A percentile compares a stretch with the other conserved stretches of the same genome.
Conservation (phyloP, 2,797 vertebrate species). For the Cirrhinus molitorella region DNA sequence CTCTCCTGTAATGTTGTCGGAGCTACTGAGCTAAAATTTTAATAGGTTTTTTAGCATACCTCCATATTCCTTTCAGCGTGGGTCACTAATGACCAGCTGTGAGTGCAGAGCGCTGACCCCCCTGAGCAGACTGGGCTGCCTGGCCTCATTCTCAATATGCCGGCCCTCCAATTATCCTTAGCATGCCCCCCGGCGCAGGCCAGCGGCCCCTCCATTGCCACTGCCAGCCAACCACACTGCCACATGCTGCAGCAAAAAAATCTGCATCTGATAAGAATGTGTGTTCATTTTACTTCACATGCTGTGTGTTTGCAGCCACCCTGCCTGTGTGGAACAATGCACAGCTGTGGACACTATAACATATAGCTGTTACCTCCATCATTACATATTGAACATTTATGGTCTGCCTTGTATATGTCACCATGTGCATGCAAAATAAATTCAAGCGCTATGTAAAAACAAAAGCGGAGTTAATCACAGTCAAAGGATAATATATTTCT, state of each 20-base stretch:
- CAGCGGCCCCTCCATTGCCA: constrained; percentile 51
- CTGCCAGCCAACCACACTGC: constrained; percentile 45
- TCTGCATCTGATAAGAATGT: constrained; percentile 40
- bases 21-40: constrained; percentile 60
- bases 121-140: constrained; percentile 56
- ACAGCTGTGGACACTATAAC: neutral
- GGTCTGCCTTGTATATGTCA: neutral
- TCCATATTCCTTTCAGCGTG: constrained; percentile 63
- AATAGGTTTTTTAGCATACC: constrained; percentile 60
- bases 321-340: constrained; percentile 18
- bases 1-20: constrained; percentile 62
- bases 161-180: constrained; percentile 66
- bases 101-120: constrained; percentile 56
- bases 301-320: constrained; percentile 25
- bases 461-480: neutral
- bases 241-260: constrained; percentile 39
- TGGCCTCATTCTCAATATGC: constrained; percentile 64
- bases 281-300: constrained; percentile 30
- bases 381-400: constrained; percentile 5
- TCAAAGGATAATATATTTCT: neutral
- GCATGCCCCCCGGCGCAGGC: constrained; percentile 62
- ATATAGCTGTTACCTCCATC: constrained; percentile 11
- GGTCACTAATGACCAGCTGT: constrained; percentile 66
- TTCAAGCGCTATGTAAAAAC: neutral
- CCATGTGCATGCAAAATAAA: constrained; percentile 16